phyloP scores from a whole-genome alignment of 2,888 invertebrate species.

The Pristionchus exspectatus region DNA sequence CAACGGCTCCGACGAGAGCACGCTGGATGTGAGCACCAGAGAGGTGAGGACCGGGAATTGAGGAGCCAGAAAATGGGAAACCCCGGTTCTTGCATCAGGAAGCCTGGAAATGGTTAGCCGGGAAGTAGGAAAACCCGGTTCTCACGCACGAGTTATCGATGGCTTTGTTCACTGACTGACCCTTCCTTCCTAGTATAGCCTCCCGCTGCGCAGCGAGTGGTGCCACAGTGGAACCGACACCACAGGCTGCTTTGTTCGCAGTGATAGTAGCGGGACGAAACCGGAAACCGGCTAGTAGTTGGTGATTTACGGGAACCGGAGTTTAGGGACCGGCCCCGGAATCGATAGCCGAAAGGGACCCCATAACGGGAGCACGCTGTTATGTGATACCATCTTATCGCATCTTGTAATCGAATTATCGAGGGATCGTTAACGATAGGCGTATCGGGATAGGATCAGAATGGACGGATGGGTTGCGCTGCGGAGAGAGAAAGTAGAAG shows the following conservation, averaged over 20 bases:
- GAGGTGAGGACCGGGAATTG: not conserved
- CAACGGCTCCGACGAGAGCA: conserved; percentile 52
- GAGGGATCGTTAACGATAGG: conserved; percentile 49
- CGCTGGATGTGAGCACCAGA: not conserved
- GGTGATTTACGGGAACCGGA: not conserved
- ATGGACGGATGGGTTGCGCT: not conserved
- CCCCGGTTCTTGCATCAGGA: not conserved
- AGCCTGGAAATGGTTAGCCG: not conserved
- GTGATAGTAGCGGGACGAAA: conserved; percentile 30
- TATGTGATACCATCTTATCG: conserved; percentile 34
- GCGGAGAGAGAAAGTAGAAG: conserved; percentile 22
- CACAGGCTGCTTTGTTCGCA: not conserved
- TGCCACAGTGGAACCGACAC: conserved; percentile 46
- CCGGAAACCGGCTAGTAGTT: not conserved
- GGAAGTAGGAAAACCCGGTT: not conserved
- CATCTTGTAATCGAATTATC: conserved; percentile 37
- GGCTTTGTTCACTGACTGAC: conserved; percentile 22
- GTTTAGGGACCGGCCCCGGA: not conserved
- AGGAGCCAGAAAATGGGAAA: too few species aligned
- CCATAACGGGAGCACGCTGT: not conserved
- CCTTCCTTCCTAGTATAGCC: not conserved
- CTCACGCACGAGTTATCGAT: not conserved
- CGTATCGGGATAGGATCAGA: conserved; percentile 10
- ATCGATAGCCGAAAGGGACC: not conserved
- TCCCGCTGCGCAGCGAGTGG: not conserved